Base-by-base conservation (phyloP, 2,797 vertebrate genomes). In the Protosalanx chinensis region DNA sequence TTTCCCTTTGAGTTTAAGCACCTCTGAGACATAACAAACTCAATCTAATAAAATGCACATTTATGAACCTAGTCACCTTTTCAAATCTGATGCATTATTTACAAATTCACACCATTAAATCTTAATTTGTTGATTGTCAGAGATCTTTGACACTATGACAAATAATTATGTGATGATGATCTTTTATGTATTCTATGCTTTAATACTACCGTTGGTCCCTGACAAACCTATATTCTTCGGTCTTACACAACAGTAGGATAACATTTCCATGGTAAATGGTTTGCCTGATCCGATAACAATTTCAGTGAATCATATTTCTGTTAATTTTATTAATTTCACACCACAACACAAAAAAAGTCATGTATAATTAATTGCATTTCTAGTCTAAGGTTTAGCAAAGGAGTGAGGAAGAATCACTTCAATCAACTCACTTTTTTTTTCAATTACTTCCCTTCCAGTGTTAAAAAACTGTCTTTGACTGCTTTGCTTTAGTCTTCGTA, bases 241-340 rank as follows among this genome's bases (percentile, higher is more conserved):
- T 63, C 72, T 81, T 82, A 87, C 82, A 86, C 82, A 88, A 89
- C 82, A 87, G 82, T 83, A 86, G 83, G 82, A 89, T 88, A 87
- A 90, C 82, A 89, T 90, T 88, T 88, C 88, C 88, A 90, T 87
- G 86, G 88, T 86, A 84, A 88, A 88, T 82, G 86, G 84, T 81
- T 88, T 86, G 80, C 84, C 82, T 87, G 88, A 89, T 88, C 87
- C 87, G 86, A 90, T 90, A 88, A 90, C 81, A 86, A 89, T 87
- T 86, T 88, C 82, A 89, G 88, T 90, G 88, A 89, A 90, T 91
- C 88, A 83, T 88, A 90, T 88, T 89, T 89, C 85, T 78, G 68
- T 85, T 90, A 82, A 90, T 90, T 90, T 90, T 87, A 90, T 89
- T 90, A 86, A 89, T 90, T 89, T 89, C 84, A 85, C 87, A 88